Evolutionary conservation across 1,140 invertebrate species (phyloP).

Genomic region (Drosophila malerkotliana): DNA sequence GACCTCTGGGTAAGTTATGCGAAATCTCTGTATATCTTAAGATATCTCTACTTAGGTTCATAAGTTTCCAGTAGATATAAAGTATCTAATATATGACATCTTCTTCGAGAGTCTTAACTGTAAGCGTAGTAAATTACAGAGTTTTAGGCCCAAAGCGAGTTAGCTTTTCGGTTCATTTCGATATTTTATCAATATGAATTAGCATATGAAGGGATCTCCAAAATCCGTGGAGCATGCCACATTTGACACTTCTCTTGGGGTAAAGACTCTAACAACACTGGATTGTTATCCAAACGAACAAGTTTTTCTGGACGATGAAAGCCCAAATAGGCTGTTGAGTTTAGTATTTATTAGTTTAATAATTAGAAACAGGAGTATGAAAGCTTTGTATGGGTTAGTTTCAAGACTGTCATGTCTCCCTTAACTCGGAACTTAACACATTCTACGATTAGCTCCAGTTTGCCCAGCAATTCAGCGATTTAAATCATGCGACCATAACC

Average conservation of each 20-base stretch:
- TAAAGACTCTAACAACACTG: slow-evolving; percentile 3
- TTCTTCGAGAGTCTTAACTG: slow-evolving; percentile 59
- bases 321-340: slow-evolving; percentile 18
- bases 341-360: slow-evolving; percentile 12
- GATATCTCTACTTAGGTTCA: slow-evolving; percentile 21
- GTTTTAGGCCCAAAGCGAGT: slow-evolving; percentile 43
- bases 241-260: slow-evolving; percentile 51
- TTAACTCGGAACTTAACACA: neutral
- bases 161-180: slow-evolving; percentile 21
- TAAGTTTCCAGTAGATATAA: slow-evolving; percentile 20
- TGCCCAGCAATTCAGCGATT: slow-evolving; percentile 39
- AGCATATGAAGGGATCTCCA: slow-evolving; percentile 70
- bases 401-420: neutral
- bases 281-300: slow-evolving; percentile 3
- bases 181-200: slow-evolving; percentile 64
- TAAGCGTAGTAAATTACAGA: slow-evolving; percentile 74
- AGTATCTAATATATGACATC: slow-evolving; percentile 1
- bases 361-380: neutral
- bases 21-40: slow-evolving; percentile 35
- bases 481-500: slow-evolving; percentile 35
- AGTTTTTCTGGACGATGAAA: slow-evolving; percentile 14
- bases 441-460: slow-evolving; percentile 58
- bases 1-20: slow-evolving; percentile 63
- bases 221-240: slow-evolving; percentile 57
- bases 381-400: neutral